Conservation (phyloP, 2,888 invertebrate genomes). For the Caenorhabditis imperialis region DNA sequence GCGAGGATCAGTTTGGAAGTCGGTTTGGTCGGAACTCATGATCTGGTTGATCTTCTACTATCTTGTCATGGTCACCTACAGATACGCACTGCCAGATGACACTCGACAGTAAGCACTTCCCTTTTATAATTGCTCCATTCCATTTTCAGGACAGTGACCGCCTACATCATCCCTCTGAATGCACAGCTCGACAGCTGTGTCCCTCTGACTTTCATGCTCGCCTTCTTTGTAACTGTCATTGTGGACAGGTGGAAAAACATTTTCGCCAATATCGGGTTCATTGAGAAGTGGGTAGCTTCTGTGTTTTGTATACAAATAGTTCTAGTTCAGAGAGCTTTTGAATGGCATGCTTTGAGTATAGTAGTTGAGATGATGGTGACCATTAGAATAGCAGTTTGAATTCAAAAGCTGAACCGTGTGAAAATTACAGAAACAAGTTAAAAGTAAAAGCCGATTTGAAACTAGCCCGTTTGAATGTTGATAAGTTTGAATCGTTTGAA, state of each 20-base stretch:
- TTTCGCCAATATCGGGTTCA: conserved; percentile 64
- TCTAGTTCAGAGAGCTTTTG: too few species aligned
- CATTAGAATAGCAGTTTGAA: too few species aligned
- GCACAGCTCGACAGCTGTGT: conserved; percentile 50
- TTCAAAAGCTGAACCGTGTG: too few species aligned
- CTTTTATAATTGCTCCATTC: too few species aligned
- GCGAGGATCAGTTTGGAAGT: conserved; percentile 68
- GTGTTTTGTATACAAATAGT: conserved; percentile 8
- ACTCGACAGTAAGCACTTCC: conserved; percentile 1
- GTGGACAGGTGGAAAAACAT: conserved; percentile 66
- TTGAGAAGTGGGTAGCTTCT: conserved; percentile 64
- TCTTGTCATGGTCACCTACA: conserved; percentile 61
- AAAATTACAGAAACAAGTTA: too few species aligned
- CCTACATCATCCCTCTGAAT: conserved; percentile 23
- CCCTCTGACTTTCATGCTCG: conserved; percentile 68
- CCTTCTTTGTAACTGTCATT: conserved; percentile 68
- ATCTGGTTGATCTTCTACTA: conserved; percentile 67
- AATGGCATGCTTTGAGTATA: too few species aligned
- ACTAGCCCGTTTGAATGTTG: too few species aligned
- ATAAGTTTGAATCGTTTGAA: too few species aligned
- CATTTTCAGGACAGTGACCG: conserved; percentile 18
- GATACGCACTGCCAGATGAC: conserved; percentile 35
- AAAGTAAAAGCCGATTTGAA: too few species aligned
- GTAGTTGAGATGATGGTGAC: too few species aligned
- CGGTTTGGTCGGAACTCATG: conserved; percentile 65